These are phyloP conservation scores for Bovichtus diacanthus DNA, from an alignment of 2,797 vertebrate genomes.

Conservation along the genomic window DNA sequence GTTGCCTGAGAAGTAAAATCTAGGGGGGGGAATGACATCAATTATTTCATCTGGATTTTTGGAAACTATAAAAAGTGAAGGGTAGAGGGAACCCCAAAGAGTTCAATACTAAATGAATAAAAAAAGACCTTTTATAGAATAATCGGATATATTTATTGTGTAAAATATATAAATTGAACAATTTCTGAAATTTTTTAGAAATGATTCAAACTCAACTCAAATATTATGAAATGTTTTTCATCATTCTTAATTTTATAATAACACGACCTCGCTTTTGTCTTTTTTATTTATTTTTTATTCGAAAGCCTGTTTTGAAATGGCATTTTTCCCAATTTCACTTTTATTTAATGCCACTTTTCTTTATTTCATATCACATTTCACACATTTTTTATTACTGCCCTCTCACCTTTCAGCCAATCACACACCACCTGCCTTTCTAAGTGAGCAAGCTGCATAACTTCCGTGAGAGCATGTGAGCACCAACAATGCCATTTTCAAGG, in stretches of 20 bases:
- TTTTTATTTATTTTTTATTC: too few relatives aligned
- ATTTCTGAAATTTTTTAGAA: too few relatives aligned
- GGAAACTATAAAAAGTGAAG: background rate
- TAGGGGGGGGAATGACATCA: too few relatives aligned
- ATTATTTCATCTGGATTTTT: background rate
- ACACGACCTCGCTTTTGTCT: too few relatives aligned
- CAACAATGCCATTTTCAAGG: background rate
- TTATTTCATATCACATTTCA: background rate
- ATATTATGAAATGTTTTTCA: too few relatives aligned
- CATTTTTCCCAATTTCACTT: background rate
- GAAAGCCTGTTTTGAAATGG: background rate
- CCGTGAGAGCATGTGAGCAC: background rate
- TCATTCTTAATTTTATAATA: too few relatives aligned
- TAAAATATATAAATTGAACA: too few relatives aligned
- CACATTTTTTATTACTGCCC: background rate
- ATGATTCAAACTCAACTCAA: too few relatives aligned
- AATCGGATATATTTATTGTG: too few relatives aligned
- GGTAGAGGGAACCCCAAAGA: background rate
- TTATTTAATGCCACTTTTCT: background rate
- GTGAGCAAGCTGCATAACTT: background rate
- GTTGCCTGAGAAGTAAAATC: too few relatives aligned
- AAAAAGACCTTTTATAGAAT: too few relatives aligned
- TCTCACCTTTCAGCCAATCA: background rate
- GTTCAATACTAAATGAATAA: background rate
- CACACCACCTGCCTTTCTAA: background rate